A percentile compares a stretch with the other conserved stretches of the same genome.
Conservation (phyloP, 1,140 invertebrate genomes). For the Mya arenaria region DNA sequence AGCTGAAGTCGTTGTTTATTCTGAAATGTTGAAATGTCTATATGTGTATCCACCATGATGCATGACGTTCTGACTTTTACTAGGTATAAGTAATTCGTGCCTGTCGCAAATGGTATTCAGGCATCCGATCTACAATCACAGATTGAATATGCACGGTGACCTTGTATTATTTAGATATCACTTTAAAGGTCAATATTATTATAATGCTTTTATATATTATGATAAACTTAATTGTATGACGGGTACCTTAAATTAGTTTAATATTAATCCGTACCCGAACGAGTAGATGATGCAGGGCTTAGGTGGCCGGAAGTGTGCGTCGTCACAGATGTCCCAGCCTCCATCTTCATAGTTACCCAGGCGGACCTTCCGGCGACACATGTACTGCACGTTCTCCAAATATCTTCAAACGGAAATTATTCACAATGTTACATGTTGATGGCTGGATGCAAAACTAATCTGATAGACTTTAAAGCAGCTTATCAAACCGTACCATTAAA, state of each 20-base stretch:
- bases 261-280: constrained; percentile 62
- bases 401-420: too few relatives aligned
- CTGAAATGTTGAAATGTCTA: constrained; percentile 36
- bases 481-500: too few relatives aligned
- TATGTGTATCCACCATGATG: neutral
- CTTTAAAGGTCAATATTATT: neutral
- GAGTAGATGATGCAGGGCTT: constrained; percentile 69
- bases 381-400: too few relatives aligned
- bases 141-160: neutral
- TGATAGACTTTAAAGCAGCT: too few relatives aligned
- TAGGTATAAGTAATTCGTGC: neutral
- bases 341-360: constrained; percentile 69
- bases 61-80: neutral
- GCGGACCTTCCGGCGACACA: constrained; percentile 65
- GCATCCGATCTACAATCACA: neutral
- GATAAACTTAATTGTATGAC: neutral
- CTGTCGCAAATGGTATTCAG: neutral
- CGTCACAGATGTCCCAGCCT: constrained; percentile 75
- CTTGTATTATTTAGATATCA: neutral
- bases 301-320: constrained; percentile 57
- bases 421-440: too few relatives aligned
- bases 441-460: too few relatives aligned
- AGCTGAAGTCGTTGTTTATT: constrained; percentile 61
- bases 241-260: neutral
- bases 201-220: neutral